A percentile compares a stretch with the other conserved stretches of the same genome.
phyloP scores from a whole-genome alignment of 2,888 invertebrate genomes.

The Troides oblongomaculatus region DNA sequence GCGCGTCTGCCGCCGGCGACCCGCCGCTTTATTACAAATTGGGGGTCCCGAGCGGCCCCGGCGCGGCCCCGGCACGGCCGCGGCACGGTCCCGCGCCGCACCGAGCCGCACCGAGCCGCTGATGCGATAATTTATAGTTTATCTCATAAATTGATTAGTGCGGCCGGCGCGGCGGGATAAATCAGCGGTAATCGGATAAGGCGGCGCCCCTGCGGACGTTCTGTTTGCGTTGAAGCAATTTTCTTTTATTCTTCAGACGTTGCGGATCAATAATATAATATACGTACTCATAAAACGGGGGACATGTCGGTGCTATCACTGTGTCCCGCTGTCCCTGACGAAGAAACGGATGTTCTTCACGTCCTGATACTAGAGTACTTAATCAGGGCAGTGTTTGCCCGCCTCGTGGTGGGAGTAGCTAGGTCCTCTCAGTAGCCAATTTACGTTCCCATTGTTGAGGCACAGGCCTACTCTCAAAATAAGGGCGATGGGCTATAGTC shows the following conservation, averaged over 20 bases:
- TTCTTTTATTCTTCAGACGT: neutral
- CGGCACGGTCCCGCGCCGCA: constrained; percentile 15
- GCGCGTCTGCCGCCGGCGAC: constrained; percentile 41
- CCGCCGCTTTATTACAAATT: constrained; percentile 57
- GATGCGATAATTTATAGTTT: constrained; percentile 69
- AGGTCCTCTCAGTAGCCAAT: no score
- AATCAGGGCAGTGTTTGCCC: no score
- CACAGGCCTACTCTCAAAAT: no score
- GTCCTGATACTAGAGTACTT: no score
- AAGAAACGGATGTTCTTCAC: no score
- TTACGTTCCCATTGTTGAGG: no score
- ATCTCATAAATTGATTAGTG: constrained; percentile 69
- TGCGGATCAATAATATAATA: no score
- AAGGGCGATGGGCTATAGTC: no score
- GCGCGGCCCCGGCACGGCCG: constrained; percentile 24
- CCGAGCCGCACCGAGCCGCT: constrained; percentile 17
- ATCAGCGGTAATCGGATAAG: constrained; percentile 62
- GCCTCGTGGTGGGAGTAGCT: no score
- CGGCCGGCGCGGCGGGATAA: constrained; percentile 61
- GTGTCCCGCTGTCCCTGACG: no score
- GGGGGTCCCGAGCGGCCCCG: constrained; percentile 41
- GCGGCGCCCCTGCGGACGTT: constrained; percentile 15
- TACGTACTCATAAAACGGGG: no score
- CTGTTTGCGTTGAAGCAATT: neutral
- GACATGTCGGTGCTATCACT: no score